phyloP scores from a whole-genome alignment of 2,113 vertebrate species.

The Rhadina sibilatrix region DNA sequence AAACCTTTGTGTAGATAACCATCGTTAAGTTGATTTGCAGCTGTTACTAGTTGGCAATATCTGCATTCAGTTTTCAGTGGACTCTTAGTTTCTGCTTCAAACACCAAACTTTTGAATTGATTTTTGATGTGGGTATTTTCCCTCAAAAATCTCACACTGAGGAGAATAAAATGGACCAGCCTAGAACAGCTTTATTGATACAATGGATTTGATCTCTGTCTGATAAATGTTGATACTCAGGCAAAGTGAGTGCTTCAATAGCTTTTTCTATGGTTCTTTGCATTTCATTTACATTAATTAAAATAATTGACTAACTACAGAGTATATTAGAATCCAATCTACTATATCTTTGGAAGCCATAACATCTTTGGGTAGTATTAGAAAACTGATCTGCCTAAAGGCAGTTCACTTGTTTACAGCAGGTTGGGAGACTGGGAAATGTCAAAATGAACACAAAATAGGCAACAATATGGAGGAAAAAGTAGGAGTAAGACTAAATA shows the following conservation, averaged over 20 bases:
- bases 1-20: neutral
- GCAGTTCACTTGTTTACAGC: neutral
- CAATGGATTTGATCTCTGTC: neutral
- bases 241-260: neutral
- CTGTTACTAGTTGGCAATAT: neutral
- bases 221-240: neutral
- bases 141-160: neutral
- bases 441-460: neutral
- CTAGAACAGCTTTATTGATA: neutral
- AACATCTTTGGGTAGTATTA: neutral
- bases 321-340: neutral
- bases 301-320: neutral
- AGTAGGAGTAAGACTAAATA: neutral
- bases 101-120: neutral
- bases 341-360: neutral
- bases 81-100: neutral
- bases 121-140: neutral
- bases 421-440: neutral
- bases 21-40: neutral
- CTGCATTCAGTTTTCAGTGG: neutral
- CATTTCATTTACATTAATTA: slow-evolving; percentile 1
- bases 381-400: neutral
- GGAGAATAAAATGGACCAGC: neutral
- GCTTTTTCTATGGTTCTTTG: slow-evolving; percentile 1
- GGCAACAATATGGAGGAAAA: neutral